These are phyloP conservation scores for Muschampia plurimacula DNA, from an alignment of 2,888 invertebrate species.

Conservation along the genomic window DNA sequence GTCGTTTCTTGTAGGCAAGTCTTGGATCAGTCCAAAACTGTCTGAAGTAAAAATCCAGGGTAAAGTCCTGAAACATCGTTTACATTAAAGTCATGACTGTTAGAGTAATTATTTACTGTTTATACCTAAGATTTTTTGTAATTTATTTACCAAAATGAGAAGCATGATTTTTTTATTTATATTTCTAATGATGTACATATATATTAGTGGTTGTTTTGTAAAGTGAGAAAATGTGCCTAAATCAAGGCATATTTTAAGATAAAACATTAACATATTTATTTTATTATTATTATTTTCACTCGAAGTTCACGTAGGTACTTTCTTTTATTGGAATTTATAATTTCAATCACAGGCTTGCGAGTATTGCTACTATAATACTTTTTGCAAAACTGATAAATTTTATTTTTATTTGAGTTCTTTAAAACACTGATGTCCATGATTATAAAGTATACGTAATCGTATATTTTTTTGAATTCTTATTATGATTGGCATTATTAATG, in stretches of 20 bases:
- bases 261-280: too few relatives aligned
- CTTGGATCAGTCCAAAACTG: constrained; percentile 99
- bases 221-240: not conserved
- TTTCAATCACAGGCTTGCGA: too few relatives aligned
- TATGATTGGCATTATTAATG: not conserved
- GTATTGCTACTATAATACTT: not conserved
- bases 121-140: not conserved
- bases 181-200: not conserved
- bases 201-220: not conserved
- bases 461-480: not conserved
- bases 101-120: not conserved
- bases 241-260: not conserved
- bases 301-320: too few relatives aligned
- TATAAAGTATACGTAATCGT: constrained; percentile 29
- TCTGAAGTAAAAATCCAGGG: constrained; percentile 98
- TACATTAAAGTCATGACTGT: constrained; percentile 8
- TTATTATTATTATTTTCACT: too few relatives aligned
- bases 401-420: not conserved
- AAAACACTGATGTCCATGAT: not conserved
- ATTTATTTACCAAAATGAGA: not conserved
- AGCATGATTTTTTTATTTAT: not conserved
- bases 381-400: not conserved
- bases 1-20: constrained; percentile 94
- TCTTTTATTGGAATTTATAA: too few relatives aligned
- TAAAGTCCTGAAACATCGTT: constrained; percentile 92